These are phyloP conservation scores for Mylabris sibirica DNA, from an alignment of 2,888 invertebrate genomes.

Conservation along the genomic window DNA sequence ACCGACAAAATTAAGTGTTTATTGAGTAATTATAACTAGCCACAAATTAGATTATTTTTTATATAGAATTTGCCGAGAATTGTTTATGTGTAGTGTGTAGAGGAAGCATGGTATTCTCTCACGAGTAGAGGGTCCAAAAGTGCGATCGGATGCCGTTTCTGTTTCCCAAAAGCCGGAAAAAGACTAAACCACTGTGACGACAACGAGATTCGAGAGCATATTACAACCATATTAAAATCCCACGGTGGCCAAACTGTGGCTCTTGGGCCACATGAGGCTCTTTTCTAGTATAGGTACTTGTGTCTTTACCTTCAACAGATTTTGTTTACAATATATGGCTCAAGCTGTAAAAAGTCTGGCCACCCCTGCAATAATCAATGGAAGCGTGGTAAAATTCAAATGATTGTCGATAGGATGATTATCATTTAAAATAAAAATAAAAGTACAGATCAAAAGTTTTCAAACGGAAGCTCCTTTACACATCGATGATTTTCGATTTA, in stretches of 20 bases:
- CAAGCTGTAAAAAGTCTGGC: too few species aligned
- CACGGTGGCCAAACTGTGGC: too few species aligned
- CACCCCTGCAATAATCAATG: too few species aligned
- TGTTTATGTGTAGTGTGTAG: conserved; percentile 14
- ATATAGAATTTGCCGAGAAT: background rate
- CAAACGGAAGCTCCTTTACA: conserved; percentile 37
- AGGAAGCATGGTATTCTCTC: conserved; percentile 27
- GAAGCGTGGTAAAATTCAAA: conserved; percentile 30
- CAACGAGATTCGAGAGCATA: background rate
- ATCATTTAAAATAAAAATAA: background rate
- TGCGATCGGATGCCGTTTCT: conserved; percentile 21
- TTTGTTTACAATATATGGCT: too few species aligned
- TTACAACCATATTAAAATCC: background rate
- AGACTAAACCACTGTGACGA: conserved; percentile 38
- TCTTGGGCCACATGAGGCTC: too few species aligned
- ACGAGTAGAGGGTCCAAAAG: conserved; percentile 24
- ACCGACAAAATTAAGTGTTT: background rate
- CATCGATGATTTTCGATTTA: conserved; percentile 35
- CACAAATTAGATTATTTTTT: background rate
- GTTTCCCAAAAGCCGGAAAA: conserved; percentile 32
- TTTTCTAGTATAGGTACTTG: too few species aligned
- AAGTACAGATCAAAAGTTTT: conserved; percentile 10
- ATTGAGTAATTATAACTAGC: background rate
- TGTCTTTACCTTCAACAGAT: too few species aligned
- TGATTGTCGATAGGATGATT: background rate